Evolutionary conservation across 2,113 vertebrate species (phyloP), one percentile per base, ranked within the genome.

Genomic region (Plestiodon gilberti): DNA sequence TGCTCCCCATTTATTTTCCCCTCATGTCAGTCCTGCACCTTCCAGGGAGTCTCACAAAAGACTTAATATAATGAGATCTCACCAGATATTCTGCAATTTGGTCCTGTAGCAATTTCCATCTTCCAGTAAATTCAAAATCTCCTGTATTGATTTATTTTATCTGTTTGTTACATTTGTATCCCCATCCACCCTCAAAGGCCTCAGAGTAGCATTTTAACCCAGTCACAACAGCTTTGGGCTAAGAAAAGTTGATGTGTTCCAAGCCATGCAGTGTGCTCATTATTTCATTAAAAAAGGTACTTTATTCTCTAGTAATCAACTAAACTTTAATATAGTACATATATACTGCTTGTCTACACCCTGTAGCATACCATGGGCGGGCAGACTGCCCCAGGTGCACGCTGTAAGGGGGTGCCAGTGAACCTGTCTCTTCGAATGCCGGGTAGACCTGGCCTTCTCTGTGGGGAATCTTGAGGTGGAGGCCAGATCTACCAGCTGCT

Each of bases 261-360:
- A 20, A 52, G 33, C 40, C 43, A 33, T 20, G 17, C 13, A 23
- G 17, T 75, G 28, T 38, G 52, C 48, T 48, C n/a, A 84, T 76
- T 75, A 64, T 93, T 91, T 77, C 64, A 85, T n/a, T 78, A 90
- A 93, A 57, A 93, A 90, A 93, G 91, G 87, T 93, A 94, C 94
- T 92, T 93, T 95, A 95, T 96, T 96, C 94, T 95, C 93, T 95
- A 91, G 94, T 95, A 93, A 89, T 95, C 89, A 88, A 90, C 62
- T 90, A 94, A 94, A 91, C 94, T 95, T 94, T 95, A 92, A 95
- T 96, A 96, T 96, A n/a, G n/a, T n/a, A 95, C 95, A 96, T 96
- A 97, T 95, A 95, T 96, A 95, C 95, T 93, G 94, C 95, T 96
- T 95, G 94, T 94, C 96, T 96, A 96, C 95, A 96, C 95, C 95